These are phyloP conservation scores for Montipora efflorescens DNA, from an alignment of 64 coral and sea anemone species.

Conservation along the genomic window DNA sequence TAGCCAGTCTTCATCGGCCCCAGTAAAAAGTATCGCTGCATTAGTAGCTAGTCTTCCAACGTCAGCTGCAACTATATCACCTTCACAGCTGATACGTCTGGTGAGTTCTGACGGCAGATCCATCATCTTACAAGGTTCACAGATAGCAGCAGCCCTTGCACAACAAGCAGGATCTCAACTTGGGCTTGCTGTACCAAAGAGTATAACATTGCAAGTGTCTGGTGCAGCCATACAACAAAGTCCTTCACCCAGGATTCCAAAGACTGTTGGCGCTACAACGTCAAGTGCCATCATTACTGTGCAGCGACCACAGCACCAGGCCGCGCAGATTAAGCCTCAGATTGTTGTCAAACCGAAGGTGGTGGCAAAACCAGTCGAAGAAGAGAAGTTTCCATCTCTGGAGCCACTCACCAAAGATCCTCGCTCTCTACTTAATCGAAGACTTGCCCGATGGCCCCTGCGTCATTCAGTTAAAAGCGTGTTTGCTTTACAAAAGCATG, in stretches of 20 bases:
- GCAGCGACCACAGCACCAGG: constrained; percentile 60
- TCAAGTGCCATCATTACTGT: constrained; percentile 61
- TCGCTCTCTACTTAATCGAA: constrained; percentile 70
- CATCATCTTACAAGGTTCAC: constrained; percentile 80
- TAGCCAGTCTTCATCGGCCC: not conserved
- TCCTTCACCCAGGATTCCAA: constrained; percentile 44
- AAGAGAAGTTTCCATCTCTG: constrained; percentile 87
- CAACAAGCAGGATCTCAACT: constrained; percentile 20
- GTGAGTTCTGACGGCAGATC: constrained; percentile 70
- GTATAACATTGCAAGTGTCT: constrained; percentile 34
- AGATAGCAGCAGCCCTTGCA: constrained; percentile 40
- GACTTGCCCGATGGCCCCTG: constrained; percentile 80
- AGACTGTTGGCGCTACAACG: constrained; percentile 79
- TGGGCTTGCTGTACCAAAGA: constrained; percentile 15
- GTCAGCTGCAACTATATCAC: constrained; percentile 27
- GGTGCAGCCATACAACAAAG: not conserved
- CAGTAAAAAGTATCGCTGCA: constrained; percentile 67
- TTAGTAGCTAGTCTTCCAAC: constrained; percentile 54
- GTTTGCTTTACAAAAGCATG: constrained; percentile 72
- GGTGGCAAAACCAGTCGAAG: constrained; percentile 33
- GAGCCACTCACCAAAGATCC: constrained; percentile 87
- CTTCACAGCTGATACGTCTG: constrained; percentile 57
- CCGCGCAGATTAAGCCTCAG: constrained; percentile 52
- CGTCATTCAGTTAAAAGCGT: constrained; percentile 78
- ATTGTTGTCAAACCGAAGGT: constrained; percentile 13